These are phyloP conservation scores for Peromyscus attwateri DNA, from an alignment of 2,797 vertebrate genomes.

Conservation along the genomic window DNA sequence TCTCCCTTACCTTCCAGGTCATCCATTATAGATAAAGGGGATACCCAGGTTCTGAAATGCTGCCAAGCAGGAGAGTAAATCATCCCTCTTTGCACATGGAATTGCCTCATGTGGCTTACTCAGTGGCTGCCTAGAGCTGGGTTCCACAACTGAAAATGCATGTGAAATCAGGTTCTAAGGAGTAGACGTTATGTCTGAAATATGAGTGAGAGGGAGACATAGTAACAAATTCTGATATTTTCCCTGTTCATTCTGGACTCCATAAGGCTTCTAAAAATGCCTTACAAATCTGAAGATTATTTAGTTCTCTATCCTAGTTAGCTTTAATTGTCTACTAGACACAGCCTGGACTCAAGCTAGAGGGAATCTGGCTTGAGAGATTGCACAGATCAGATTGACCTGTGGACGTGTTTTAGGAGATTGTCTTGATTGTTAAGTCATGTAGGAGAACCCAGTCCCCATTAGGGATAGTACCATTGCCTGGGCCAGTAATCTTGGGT, in stretches of 20 bases:
- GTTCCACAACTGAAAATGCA: background rate
- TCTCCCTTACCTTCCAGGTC: background rate
- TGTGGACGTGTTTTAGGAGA: background rate
- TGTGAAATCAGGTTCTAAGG: background rate
- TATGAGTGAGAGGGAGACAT: background rate
- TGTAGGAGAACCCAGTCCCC: too few species aligned
- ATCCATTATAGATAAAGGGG: background rate
- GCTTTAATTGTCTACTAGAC: background rate
- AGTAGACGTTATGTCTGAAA: background rate
- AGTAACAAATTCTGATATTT: background rate
- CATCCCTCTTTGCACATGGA: background rate
- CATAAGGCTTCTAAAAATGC: background rate
- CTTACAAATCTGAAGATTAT: background rate
- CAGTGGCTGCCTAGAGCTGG: background rate
- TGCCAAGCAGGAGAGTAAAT: background rate
- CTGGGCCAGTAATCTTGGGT: background rate
- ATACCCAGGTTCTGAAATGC: background rate
- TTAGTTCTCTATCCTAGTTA: background rate
- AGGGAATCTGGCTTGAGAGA: background rate
- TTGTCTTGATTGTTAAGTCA: background rate
- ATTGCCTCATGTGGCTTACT: background rate
- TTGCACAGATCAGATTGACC: background rate
- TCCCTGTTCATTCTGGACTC: background rate
- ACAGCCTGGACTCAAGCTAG: background rate
- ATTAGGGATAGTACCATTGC: background rate